Conservation (phyloP, 1,140 invertebrate genomes). For the Ectropis grisescens region DNA sequence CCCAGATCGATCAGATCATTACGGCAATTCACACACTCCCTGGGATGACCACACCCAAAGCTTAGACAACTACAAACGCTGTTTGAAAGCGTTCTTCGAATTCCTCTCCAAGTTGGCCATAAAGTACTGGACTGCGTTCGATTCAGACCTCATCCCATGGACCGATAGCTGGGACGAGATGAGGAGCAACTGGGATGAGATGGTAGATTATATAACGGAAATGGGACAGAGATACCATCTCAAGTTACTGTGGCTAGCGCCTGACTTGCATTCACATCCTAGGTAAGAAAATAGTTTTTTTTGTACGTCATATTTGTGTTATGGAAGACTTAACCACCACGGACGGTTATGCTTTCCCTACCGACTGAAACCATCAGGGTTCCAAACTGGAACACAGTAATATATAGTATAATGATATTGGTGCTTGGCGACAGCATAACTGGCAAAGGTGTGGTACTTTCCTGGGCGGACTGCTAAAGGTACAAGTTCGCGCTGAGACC, state of each 20-base stretch:
- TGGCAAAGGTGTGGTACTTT: no score
- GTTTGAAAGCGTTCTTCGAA: conserved; percentile 75
- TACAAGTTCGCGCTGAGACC: no score
- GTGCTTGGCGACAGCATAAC: no score
- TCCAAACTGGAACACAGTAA: no score
- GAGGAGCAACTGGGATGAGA: conserved; percentile 71
- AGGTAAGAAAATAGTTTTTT: no score
- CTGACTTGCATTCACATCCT: conserved; percentile 72
- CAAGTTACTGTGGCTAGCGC: conserved; percentile 75
- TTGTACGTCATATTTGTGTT: neutral
- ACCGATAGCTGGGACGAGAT: conserved; percentile 69
- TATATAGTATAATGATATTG: no score
- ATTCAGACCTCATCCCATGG: conserved; percentile 69
- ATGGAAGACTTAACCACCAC: no score
- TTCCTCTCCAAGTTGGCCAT: conserved; percentile 74
- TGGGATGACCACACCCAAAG: conserved; percentile 74
- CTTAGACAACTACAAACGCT: conserved; percentile 73
- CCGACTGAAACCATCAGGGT: no score
- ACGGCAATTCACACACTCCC: conserved; percentile 54
- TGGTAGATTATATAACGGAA: conserved; percentile 71
- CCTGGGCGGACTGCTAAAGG: no score
- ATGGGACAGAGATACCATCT: conserved; percentile 71
- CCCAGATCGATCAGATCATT: conserved; percentile 68
- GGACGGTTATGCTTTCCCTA: no score
- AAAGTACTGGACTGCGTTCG: conserved; percentile 77